phyloP scores from a whole-genome alignment of 2,888 invertebrate species.

The Scaptomyza tumidula region DNA sequence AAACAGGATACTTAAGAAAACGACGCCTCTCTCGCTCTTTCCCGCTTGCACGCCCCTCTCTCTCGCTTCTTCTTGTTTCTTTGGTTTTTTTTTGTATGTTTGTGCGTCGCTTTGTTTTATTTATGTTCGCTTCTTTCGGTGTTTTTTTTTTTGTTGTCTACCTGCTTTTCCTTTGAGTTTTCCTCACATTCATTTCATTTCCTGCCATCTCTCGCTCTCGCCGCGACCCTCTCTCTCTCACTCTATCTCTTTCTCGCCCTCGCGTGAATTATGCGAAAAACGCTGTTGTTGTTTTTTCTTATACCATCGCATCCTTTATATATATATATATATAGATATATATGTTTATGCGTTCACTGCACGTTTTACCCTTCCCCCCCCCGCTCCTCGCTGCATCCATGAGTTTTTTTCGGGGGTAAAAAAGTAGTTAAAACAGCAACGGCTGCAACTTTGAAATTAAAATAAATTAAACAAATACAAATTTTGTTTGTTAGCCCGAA shows the following conservation, averaged over 20 bases:
- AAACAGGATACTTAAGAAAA: constrained; percentile 56
- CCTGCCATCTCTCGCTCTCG: constrained; percentile 41
- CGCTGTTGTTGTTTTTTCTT: constrained; percentile 31
- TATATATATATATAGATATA: constrained; percentile 3
- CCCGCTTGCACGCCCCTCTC: not conserved
- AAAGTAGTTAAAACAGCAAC: constrained; percentile 50
- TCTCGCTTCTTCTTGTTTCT: constrained; percentile 1
- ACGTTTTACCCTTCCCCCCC: constrained; percentile 16
- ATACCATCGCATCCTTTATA: constrained; percentile 65
- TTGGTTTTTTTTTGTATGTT: constrained; percentile 22
- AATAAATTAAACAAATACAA: constrained; percentile 78
- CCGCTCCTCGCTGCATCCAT: no score
- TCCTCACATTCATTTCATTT: constrained; percentile 76
- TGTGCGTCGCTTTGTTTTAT: constrained; percentile 44
- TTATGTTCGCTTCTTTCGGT: constrained; percentile 37
- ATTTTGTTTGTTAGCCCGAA: constrained; percentile 41
- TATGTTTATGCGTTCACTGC: no score
- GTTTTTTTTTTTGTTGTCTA: constrained; percentile 32
- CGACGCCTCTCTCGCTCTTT: constrained; percentile 10
- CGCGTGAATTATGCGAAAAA: constrained; percentile 70
- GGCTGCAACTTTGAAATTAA: constrained; percentile 75
- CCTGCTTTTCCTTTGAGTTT: constrained; percentile 74
- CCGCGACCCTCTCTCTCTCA: not conserved
- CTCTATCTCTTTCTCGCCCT: constrained; percentile 3
- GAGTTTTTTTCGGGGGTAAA: not conserved